Percentiles rank a stretch among this genome's conserved stretches.
These are phyloP conservation scores for Fistularia commersonii DNA, from an alignment of 2,797 vertebrate genomes.

Conservation along the genomic window DNA sequence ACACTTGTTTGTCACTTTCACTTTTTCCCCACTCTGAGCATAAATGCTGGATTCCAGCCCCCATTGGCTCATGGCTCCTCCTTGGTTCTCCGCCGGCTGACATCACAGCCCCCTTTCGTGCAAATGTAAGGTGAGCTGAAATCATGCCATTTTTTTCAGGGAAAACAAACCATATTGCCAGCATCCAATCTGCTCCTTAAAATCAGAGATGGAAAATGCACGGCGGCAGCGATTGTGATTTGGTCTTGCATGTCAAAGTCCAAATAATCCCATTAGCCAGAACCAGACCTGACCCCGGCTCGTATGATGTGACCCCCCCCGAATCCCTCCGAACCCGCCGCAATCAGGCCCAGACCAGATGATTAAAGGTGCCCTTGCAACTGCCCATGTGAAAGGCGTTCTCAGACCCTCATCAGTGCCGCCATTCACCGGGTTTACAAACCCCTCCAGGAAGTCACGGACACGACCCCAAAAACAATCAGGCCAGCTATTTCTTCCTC, in stretches of 20 bases:
- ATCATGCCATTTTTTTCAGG: too few relatives aligned
- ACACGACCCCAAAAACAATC: constrained; percentile 63
- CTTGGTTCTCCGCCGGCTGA: too few relatives aligned
- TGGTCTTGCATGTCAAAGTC: constrained; percentile 50
- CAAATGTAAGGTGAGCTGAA: too few relatives aligned
- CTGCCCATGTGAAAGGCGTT: constrained; percentile 42
- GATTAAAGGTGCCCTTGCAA: constrained; percentile 52
- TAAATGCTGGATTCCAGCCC: too few relatives aligned
- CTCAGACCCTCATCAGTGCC: constrained; percentile 44
- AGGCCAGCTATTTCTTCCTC: constrained; percentile 57
- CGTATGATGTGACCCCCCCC: constrained; percentile 37
- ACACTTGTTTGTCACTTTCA: too few relatives aligned
- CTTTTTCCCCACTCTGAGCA: too few relatives aligned
- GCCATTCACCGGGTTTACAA: constrained; percentile 53
- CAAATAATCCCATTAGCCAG: constrained; percentile 53
- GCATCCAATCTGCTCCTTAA: constrained; percentile 1
- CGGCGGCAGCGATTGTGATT: constrained; percentile 36
- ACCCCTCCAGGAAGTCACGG: constrained; percentile 32
- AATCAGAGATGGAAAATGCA: constrained; percentile 22
- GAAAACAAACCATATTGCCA: too few relatives aligned
- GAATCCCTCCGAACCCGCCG: constrained; percentile 8
- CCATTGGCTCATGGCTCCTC: too few relatives aligned
- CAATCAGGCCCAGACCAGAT: constrained; percentile 57
- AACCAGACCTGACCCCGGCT: constrained; percentile 33
- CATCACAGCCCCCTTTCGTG: too few relatives aligned